phyloP scores from a whole-genome alignment of 1,140 invertebrate species.

The Drosophila subpulchrella region DNA sequence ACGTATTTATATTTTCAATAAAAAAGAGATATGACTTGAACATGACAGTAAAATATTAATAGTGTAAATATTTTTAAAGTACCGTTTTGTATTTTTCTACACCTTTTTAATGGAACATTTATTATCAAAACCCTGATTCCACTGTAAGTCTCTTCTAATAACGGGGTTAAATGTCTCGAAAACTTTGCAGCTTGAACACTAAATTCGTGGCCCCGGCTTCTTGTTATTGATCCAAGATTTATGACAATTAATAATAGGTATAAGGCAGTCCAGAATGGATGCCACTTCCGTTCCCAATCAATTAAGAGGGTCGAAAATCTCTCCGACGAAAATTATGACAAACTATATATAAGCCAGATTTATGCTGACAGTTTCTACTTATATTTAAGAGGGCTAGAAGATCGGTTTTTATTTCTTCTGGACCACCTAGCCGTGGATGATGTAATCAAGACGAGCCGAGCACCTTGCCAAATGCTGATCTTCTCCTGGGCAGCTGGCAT shows the following conservation, averaged over 20 bases:
- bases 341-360: constrained; percentile 67
- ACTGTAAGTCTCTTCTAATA: constrained; percentile 28
- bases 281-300: constrained; percentile 79
- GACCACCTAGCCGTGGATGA: constrained; percentile 70
- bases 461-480: constrained; percentile 73
- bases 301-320: constrained; percentile 49
- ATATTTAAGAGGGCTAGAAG: constrained; percentile 6
- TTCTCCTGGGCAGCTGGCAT: constrained; percentile 55
- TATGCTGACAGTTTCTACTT: constrained; percentile 59
- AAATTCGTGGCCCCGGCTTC: constrained; percentile 38
- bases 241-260: constrained; percentile 84
- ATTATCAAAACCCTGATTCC: background rate
- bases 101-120: too few relatives aligned
- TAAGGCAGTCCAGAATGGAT: constrained; percentile 39
- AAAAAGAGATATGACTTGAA: too few relatives aligned
- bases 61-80: too few relatives aligned
- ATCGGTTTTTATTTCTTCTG: background rate
- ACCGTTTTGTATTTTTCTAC: too few relatives aligned
- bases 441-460: constrained; percentile 54
- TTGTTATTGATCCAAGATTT: constrained; percentile 76
- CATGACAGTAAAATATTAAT: too few relatives aligned
- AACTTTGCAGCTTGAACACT: constrained; percentile 71
- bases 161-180: constrained; percentile 49
- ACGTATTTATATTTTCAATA: too few relatives aligned
- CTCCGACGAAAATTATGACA: constrained; percentile 62